Evolutionary conservation across 2,797 vertebrate genomes (phyloP), one percentile per base, ranked within the genome.

Genomic region (Pogonophryne albipinna): DNA sequence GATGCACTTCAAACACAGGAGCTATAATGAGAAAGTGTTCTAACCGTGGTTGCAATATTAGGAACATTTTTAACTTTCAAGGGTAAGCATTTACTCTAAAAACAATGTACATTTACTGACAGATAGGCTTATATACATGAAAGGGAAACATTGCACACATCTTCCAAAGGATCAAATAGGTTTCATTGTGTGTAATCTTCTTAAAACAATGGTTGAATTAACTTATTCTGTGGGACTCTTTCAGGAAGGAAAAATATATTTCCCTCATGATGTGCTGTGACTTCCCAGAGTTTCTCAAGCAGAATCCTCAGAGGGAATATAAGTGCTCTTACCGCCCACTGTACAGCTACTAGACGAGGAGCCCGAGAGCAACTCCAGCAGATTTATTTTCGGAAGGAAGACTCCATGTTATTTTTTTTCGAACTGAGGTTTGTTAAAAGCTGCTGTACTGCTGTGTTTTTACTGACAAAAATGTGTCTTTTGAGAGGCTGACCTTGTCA

Each of bases 321-420:
- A 64, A 80, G 75, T 75, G 76, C 84, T 85, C 77, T 85, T 31
- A 57, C 66, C 57, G 14, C 81, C 80, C 78, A 88, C 76, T 66
- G 67, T 59, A 65, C 46, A 79, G 56, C 75, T 50, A 31, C 75
- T 50, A 31, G 57, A 86, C 46, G 12, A 81, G 63, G 71, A 74
- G 61, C 77, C 73, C 1, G 34, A 74, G 75, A 85, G 78, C 77
- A 79, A 78, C 62, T 55, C 64, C 46, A 73, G 58, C 71, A 79
- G 47, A 78, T 84, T 63, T 77, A 81, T 87, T 83, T 78, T 42
- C 68, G 65, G 74, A 67, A 71, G 56, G 41, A 83, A n/a, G 45
- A 59, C 44, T 47, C 51, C 53, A 52, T 42, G 4, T 17, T 68
- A 10, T 53, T 60, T 52, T 63, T 27, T 16, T 70, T 38, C 57